These are phyloP conservation scores for Sylvilagus floridanus DNA, from an alignment of 2,797 vertebrate genomes.

Conservation along the genomic window DNA sequence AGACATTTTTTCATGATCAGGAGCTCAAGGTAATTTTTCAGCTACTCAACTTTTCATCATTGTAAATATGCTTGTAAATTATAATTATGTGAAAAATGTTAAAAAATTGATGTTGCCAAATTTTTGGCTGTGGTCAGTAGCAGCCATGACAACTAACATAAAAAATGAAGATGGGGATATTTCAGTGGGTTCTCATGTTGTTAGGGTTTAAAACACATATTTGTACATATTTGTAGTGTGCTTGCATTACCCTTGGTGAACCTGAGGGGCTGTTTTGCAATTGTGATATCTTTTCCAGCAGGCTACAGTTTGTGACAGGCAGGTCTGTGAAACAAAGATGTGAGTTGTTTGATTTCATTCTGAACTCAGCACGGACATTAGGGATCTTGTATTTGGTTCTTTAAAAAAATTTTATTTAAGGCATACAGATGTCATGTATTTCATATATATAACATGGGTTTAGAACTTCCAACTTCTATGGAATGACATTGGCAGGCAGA, in stretches of 20 bases:
- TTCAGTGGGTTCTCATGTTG: background rate
- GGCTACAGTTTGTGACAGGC: background rate
- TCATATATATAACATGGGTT: background rate
- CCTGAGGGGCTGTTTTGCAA: background rate
- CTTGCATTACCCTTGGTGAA: background rate
- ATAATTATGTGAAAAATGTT: conserved; percentile 12
- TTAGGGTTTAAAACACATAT: background rate
- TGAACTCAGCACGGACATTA: background rate
- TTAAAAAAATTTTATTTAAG: too few relatives aligned
- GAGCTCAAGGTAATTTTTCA: background rate
- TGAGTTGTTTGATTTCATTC: background rate
- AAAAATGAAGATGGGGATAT: background rate
- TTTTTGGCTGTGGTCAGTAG: conserved; percentile 10
- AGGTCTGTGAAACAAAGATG: background rate
- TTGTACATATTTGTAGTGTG: background rate
- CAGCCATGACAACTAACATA: background rate
- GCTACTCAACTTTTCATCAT: background rate
- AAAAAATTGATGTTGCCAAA: background rate
- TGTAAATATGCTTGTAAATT: conserved; percentile 20
- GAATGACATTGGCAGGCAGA: background rate
- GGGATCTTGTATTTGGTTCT: too few relatives aligned
- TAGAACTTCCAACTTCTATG: background rate
- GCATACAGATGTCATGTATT: too few relatives aligned
- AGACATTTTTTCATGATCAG: background rate
- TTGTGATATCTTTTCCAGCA: background rate